Percentiles rank a stretch among this genome's conserved stretches.
Evolutionary conservation across 2,797 vertebrate species (phyloP).

Genomic region (Manis crassicaudata): DNA sequence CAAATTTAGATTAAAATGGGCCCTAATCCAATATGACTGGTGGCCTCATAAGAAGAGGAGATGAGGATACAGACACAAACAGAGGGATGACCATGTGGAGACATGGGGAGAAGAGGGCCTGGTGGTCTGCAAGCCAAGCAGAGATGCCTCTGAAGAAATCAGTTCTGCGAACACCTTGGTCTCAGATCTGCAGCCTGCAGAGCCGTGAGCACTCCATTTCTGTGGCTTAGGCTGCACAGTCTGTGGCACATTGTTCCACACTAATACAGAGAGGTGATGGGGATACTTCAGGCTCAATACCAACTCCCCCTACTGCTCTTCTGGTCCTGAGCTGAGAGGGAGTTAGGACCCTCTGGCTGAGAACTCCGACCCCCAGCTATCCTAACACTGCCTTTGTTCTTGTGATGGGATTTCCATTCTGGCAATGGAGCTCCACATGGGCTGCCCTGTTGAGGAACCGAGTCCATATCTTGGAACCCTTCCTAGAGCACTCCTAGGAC

Average conservation of each 20-base stretch:
- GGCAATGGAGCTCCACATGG: not conserved
- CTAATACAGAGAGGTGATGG: not conserved
- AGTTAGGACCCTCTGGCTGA: not conserved
- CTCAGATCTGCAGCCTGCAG: not conserved
- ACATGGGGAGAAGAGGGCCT: not conserved
- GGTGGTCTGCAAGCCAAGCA: accelerated
- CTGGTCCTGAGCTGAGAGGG: not conserved
- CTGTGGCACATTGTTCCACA: not conserved
- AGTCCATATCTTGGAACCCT: not conserved
- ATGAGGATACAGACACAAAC: not conserved
- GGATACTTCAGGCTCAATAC: not conserved
- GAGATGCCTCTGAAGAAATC: not conserved
- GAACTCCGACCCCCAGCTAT: not conserved
- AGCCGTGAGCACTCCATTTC: not conserved
- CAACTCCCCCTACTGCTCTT: not conserved
- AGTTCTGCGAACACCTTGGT: not conserved
- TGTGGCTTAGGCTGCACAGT: not conserved
- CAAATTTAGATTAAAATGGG: not conserved
- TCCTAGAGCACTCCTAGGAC: not conserved
- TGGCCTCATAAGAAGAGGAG: not conserved
- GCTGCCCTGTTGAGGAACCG: not conserved
- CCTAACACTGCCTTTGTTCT: not conserved
- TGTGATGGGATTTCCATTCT: accelerated
- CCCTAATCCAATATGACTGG: not conserved
- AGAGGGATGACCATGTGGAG: not conserved